Evolutionary conservation across 2,797 vertebrate species (phyloP), one percentile per base, ranked within the genome.

Genomic region (Microctenopoma stevenorrisi): DNA sequence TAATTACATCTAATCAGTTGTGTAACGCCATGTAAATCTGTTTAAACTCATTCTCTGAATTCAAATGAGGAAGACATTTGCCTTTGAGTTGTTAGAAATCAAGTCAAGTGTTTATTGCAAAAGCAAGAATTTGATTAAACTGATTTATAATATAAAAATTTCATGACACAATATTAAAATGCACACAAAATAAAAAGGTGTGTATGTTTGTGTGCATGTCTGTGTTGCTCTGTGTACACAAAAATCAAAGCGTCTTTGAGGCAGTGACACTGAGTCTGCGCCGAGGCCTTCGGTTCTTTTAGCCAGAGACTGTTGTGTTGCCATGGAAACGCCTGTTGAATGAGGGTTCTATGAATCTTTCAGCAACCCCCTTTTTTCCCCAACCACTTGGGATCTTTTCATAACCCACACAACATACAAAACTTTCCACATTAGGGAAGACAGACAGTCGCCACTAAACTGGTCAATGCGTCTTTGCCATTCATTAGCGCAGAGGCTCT

Each of bases 241-340:
- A 73, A 92, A 88, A 94, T 94, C 92, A 93, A 93, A 94, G 91
- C 83, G 79, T 87, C 89, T 90, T 91, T 91, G 90, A 94, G 91
- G 86, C 73, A 68, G 68, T 74, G 84, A 79, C 87, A 69, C 85
- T 83, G 86, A 68, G 76, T 86, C 78, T 91, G 89, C 86, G 89
- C 79, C 40, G 89, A 90, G 92, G 91, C 92, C 92, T 93, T 93
- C 86, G 74, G 85, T 89, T 90, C 88, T 88, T 80, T 85, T 77
- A 87, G 87, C 87, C 86, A 84, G 88, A 91, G 90, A 92, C 83
- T 74, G 82, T 88, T 91, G 92, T 78, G 94, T 94, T 94, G 88
- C 93, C 87, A 94, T 94, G 91, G 94, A 91, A 93, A 94, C 92
- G 90, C 91, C 92, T 94, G 91, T 93, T 94, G 93, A 94, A 88